Evolutionary conservation across 1,140 invertebrate genomes (phyloP).

Genomic region (Drosophila yakuba): DNA sequence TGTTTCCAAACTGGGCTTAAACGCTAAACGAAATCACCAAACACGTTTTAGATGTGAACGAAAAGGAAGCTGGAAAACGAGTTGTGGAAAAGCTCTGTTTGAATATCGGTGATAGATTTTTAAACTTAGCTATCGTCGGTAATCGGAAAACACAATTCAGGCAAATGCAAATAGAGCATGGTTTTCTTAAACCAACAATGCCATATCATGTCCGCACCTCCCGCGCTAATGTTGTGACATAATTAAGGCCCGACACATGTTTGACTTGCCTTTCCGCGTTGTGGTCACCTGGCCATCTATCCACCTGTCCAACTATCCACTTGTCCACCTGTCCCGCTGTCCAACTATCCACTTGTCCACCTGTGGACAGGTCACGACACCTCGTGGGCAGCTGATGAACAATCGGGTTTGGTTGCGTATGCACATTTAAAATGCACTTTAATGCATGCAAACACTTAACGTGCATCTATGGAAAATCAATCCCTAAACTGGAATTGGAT

Average conservation of each 20-base stretch:
- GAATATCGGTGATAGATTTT: no score
- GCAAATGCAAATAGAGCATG: conserved; percentile 31
- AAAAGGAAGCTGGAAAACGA: no score
- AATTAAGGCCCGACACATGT: conserved; percentile 56
- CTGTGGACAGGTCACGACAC: conserved; percentile 46
- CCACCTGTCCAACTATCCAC: neutral
- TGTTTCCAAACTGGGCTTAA: neutral
- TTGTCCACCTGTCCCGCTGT: conserved; percentile 1
- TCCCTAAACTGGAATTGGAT: neutral
- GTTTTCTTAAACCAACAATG: conserved; percentile 30
- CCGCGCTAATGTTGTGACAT: conserved; percentile 51
- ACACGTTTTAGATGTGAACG: neutral
- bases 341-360: conserved; percentile 7
- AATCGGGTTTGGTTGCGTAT: neutral
- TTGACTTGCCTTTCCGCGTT: conserved; percentile 31
- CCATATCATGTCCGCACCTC: conserved; percentile 8
- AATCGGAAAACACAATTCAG: neutral
- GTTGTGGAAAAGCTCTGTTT: no score
- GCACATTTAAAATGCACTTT: conserved; percentile 52
- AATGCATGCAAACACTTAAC: conserved; percentile 25
- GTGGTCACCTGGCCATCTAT: conserved; percentile 13
- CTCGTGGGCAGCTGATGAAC: conserved; percentile 9
- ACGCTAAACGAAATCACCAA: neutral
- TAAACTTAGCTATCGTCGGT: no score
- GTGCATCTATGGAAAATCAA: conserved; percentile 13